phyloP scores from a whole-genome alignment of 1,140 invertebrate genomes.

The Magallana gigas region DNA sequence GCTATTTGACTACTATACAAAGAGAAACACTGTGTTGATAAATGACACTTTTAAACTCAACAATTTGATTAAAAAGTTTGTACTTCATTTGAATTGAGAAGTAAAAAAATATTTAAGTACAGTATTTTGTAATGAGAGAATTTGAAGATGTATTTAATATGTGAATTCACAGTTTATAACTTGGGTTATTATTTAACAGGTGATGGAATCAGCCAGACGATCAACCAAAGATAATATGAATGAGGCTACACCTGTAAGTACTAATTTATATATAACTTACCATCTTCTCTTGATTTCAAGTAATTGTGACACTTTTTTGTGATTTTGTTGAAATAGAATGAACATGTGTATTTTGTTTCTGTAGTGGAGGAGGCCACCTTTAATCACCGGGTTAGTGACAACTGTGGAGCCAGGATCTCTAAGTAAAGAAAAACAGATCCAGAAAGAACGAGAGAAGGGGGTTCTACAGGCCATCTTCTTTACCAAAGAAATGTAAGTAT shows the following conservation, averaged over 20 bases:
- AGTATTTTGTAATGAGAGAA: not conserved
- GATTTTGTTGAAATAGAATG: not conserved
- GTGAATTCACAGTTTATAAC: not conserved
- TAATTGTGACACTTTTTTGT: no score
- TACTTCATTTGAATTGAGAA: not conserved
- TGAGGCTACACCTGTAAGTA: conserved; percentile 75
- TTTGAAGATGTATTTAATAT: not conserved
- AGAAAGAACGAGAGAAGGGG: conserved; percentile 90
- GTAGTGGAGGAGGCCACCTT: conserved; percentile 84
- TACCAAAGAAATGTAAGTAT: conserved; percentile 83
- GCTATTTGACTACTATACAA: no score
- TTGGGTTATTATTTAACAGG: conserved; percentile 80
- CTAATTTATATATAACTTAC: not conserved
- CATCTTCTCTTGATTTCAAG: no score
- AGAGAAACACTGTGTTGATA: no score
- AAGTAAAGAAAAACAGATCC: conserved; percentile 91
- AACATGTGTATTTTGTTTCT: conserved; percentile 54
- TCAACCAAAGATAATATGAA: conserved; percentile 77
- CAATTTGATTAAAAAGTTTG: not conserved
- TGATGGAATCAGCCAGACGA: conserved; percentile 86
- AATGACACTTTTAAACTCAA: no score
- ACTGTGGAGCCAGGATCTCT: conserved; percentile 86
- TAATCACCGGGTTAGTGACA: conserved; percentile 85
- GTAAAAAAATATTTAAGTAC: not conserved
- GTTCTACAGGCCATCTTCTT: conserved; percentile 93